Evolutionary conservation across 2,888 invertebrate genomes (phyloP).

Genomic region (Stenchaetothrips biformis): DNA sequence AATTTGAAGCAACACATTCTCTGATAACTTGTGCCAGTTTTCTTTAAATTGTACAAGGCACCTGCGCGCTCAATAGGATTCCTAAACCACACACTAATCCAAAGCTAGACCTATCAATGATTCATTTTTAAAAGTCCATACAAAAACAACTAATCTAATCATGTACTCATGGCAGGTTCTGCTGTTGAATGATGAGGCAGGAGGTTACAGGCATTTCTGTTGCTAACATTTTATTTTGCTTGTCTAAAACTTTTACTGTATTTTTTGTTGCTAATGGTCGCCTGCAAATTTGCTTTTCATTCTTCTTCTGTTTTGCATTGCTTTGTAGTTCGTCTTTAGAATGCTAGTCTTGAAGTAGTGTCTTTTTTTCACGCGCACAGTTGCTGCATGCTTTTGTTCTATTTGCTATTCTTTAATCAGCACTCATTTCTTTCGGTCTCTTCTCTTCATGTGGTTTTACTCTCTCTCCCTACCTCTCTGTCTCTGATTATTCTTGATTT

Average conservation of each 20-base stretch:
- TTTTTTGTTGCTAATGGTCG: constrained; percentile 19
- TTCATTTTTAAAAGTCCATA: too few relatives aligned
- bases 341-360: too few relatives aligned
- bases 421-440: neutral
- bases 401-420: neutral
- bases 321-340: neutral
- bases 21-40: too few relatives aligned
- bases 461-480: neutral
- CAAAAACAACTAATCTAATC: neutral
- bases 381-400: neutral
- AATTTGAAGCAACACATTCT: neutral
- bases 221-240: neutral
- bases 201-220: neutral
- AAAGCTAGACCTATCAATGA: too few relatives aligned
- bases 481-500: constrained; percentile 28
- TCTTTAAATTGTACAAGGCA: too few relatives aligned
- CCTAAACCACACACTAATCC: too few relatives aligned
- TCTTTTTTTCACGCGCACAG: too few relatives aligned
- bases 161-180: neutral
- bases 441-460: neutral
- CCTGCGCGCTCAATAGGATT: too few relatives aligned
- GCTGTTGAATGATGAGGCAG: constrained; percentile 2
- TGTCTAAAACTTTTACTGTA: neutral
- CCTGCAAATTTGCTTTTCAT: neutral
- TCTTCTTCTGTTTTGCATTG: neutral